These are phyloP conservation scores for Euleptes europaea DNA, from an alignment of 2,113 vertebrate species.

Conservation along the genomic window DNA sequence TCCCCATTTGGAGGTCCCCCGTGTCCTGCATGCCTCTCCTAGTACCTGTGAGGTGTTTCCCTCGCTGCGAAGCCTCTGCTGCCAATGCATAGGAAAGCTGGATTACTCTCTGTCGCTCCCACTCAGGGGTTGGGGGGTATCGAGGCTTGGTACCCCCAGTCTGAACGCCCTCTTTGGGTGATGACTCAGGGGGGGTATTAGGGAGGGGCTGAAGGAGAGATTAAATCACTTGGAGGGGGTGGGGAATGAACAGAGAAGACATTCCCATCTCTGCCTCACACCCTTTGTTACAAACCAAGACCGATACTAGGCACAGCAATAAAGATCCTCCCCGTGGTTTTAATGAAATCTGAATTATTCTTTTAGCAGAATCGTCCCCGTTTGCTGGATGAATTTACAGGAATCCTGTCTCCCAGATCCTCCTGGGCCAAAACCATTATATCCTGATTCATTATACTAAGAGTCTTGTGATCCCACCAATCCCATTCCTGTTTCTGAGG, in stretches of 20 bases:
- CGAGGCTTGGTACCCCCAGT: slow-evolving; percentile 14
- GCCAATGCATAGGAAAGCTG: slow-evolving; percentile 33
- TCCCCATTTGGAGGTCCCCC: neutral
- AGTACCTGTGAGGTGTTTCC: slow-evolving; percentile 22
- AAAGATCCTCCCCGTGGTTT: neutral
- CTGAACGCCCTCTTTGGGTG: slow-evolving; percentile 18
- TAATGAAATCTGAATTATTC: neutral
- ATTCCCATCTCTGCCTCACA: neutral
- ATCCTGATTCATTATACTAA: neutral
- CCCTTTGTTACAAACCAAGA: neutral
- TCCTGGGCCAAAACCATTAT: neutral
- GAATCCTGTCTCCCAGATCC: neutral
- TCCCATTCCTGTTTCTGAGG: neutral
- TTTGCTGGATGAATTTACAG: neutral
- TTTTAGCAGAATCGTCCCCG: neutral
- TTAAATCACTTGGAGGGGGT: neutral
- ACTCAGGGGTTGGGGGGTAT: slow-evolving; percentile 29
- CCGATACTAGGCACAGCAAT: neutral
- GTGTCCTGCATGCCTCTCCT: neutral
- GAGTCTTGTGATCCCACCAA: neutral
- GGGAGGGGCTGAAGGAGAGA: slow-evolving; percentile 13
- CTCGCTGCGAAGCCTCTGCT: slow-evolving; percentile 24
- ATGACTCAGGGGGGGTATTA: slow-evolving; percentile 10
- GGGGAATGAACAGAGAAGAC: neutral
- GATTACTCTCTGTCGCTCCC: slow-evolving; percentile 34